Evolutionary conservation across 1,140 invertebrate genomes (phyloP).

Genomic region (Pantala flavescens): DNA sequence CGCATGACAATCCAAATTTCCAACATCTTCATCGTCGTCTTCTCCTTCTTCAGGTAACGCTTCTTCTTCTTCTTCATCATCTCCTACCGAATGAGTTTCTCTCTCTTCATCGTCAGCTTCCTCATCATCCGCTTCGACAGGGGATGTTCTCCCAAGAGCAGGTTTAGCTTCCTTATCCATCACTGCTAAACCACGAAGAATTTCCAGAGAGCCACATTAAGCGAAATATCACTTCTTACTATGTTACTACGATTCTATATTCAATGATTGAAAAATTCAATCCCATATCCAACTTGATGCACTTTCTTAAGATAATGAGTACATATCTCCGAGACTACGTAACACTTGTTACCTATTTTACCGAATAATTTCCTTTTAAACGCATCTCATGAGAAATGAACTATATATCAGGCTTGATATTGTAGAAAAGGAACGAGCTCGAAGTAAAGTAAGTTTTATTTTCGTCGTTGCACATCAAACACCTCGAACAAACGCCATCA

Average conservation of each 20-base stretch:
- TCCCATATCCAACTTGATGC: no score
- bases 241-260: no score
- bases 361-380: background rate
- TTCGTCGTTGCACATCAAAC: conserved; percentile 1
- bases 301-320: no score
- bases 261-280: no score
- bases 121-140: conserved; percentile 31
- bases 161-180: conserved; percentile 12
- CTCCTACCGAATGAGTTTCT: conserved; percentile 33
- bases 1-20: conserved; percentile 19
- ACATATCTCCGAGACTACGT: no score
- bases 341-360: background rate
- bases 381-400: background rate
- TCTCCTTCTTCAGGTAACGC: conserved; percentile 22
- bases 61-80: conserved; percentile 37
- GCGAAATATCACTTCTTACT: background rate
- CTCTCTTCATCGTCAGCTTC: conserved; percentile 41
- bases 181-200: background rate
- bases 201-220: background rate
- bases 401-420: background rate
- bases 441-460: background rate
- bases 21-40: conserved; percentile 15
- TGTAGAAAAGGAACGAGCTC: background rate
- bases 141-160: conserved; percentile 15
- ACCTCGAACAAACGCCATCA: background rate